Conservation (phyloP, 2,888 invertebrate genomes). For the Trachelus iudaicus region DNA sequence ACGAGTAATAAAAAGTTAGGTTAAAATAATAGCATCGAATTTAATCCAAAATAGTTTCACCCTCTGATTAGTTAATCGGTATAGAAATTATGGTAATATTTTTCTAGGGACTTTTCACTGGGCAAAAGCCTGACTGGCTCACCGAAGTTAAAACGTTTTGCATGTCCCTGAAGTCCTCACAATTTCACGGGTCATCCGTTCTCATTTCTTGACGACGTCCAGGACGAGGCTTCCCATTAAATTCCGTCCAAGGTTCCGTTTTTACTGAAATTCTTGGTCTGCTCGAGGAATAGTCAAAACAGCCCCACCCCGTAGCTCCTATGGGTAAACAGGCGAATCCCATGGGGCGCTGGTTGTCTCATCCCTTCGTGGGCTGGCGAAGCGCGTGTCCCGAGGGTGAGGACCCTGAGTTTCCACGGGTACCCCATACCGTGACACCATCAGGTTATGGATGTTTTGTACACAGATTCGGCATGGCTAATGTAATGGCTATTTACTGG, state of each 20-base stretch:
- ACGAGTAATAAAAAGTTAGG: background rate
- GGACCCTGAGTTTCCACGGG: slow-evolving; percentile 16
- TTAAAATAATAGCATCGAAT: background rate
- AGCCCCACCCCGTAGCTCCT: slow-evolving; percentile 48
- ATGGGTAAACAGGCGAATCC: slow-evolving; percentile 29
- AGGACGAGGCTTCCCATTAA: background rate
- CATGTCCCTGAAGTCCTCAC: background rate
- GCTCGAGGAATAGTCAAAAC: slow-evolving; percentile 50
- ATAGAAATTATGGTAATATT: background rate
- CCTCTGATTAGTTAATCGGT: background rate
- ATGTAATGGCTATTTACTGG: slow-evolving; percentile 57
- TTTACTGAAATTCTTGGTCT: slow-evolving; percentile 13
- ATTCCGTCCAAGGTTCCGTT: background rate
- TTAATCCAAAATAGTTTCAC: background rate
- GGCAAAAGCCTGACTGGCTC: background rate
- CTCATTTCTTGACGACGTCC: background rate
- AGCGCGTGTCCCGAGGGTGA: slow-evolving; percentile 36
- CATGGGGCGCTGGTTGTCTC: slow-evolving; percentile 11
- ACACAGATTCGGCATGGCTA: slow-evolving; percentile 58
- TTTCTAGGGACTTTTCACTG: background rate
- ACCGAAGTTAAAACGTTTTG: slow-evolving; percentile 1
- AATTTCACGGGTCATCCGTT: slow-evolving; percentile 5
- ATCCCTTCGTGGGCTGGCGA: background rate
- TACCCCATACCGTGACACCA: slow-evolving; percentile 47
- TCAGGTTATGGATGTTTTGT: slow-evolving; percentile 58